A percentile compares a stretch with the other conserved stretches of the same genome.
Evolutionary conservation across 1,140 invertebrate genomes (phyloP).

Genomic region (Sarcophaga bullata): DNA sequence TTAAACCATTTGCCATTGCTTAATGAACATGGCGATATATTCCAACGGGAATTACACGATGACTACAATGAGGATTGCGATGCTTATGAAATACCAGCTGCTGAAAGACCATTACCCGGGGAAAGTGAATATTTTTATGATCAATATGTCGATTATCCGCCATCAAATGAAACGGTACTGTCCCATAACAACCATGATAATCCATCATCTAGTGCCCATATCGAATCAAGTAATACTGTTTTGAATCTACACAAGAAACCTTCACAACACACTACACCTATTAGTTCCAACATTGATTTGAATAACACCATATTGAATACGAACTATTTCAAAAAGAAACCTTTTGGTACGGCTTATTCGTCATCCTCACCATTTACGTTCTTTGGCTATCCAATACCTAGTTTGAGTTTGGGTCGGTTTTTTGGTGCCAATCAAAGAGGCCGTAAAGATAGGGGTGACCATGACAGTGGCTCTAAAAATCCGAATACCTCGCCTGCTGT

Average conservation of each 20-base stretch:
- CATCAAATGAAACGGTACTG: conserved; percentile 68
- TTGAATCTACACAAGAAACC: conserved; percentile 51
- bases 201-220: conserved; percentile 35
- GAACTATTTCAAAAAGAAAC: conserved; percentile 68
- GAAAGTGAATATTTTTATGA: conserved; percentile 84
- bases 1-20: conserved; percentile 59
- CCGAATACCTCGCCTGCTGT: background rate
- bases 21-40: conserved; percentile 64
- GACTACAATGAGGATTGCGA: conserved; percentile 65
- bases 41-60: conserved; percentile 57
- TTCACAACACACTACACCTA: conserved; percentile 50
- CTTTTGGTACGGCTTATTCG: conserved; percentile 61
- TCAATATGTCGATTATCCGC: conserved; percentile 80
- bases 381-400: conserved; percentile 83
- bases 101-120: conserved; percentile 71
- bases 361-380: conserved; percentile 76
- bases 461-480: conserved; percentile 43
- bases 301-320: conserved; percentile 75
- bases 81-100: conserved; percentile 55
- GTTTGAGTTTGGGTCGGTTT: conserved; percentile 67
- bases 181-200: conserved; percentile 50
- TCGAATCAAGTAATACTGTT: conserved; percentile 43
- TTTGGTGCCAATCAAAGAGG: conserved; percentile 59
- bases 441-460: conserved; percentile 57
- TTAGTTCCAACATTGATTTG: conserved; percentile 67